Evolutionary conservation across 2,797 vertebrate genomes (phyloP), one percentile per base, ranked within the genome.

Genomic region (Manis crassicaudata): DNA sequence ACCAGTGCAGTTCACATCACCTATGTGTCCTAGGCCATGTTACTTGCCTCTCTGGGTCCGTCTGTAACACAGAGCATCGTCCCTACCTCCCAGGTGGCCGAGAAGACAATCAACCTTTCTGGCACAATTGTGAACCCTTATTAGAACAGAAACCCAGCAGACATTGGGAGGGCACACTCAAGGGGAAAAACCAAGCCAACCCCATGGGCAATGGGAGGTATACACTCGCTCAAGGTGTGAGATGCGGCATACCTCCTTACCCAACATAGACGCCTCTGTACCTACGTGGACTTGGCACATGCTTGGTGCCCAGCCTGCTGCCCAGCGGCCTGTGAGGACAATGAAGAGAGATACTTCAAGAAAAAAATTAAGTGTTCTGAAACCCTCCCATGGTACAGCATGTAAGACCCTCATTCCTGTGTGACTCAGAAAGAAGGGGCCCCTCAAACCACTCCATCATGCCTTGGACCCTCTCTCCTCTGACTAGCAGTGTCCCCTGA

Each of bases 1-100:
- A 29, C 40, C n/a, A 21, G 40, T 0, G 3, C 11, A 1, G 60
- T n/a, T 73, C 18, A 14, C 27, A 1, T 9, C 27, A 5, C n/a
- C 88, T 58, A 32, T 16, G 60, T 37, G 52, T 46, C 85, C 67
- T 7, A 29, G 63, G 62, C 40, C 50, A 3, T 5, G 4, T 27
- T 21, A 3, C 5, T 12, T 13, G 12, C 56, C 52, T 60, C 65
- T 58, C 60, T 46, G n/a, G 40, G 50, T 23, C 46, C 27, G 75
- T 7, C 3, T 29, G 9, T 20, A 23, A 81, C 20, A 56, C 0
- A 0, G 16, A 75, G 58, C 40, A 43, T 7, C 54, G 20, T n/a
- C 21, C 20, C 12, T 3, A 0, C 40, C 11, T 60, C 67, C 11
- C 32, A 14, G 60, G 29, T 54, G 37, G 11, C 1, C 7, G 11